Conservation (phyloP, 1,140 invertebrate genomes). For the Hycleus cichorii region DNA sequence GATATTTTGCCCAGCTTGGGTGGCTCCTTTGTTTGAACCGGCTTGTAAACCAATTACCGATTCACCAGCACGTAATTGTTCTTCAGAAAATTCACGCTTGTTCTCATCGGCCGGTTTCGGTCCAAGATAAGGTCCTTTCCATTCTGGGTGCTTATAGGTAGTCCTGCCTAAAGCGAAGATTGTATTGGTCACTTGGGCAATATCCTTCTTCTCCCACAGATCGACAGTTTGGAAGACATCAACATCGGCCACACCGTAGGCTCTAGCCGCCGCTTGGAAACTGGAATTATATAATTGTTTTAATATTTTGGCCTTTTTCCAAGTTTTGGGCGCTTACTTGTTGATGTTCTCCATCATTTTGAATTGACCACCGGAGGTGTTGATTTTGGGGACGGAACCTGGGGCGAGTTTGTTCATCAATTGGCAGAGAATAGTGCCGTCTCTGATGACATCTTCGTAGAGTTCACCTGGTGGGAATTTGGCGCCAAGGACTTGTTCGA, state of each 20-base stretch:
- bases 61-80: constrained; percentile 84
- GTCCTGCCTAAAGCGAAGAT: constrained; percentile 88
- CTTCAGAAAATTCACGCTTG: constrained; percentile 86
- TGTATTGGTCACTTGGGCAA: constrained; percentile 86
- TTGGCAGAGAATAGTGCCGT: constrained; percentile 83
- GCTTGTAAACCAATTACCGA: constrained; percentile 89
- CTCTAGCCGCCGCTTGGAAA: constrained; percentile 83
- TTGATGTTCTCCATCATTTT: constrained; percentile 96
- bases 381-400: constrained; percentile 76
- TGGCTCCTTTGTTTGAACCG: constrained; percentile 92
- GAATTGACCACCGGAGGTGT: constrained; percentile 83
- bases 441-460: constrained; percentile 76
- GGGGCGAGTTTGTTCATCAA: constrained; percentile 84
- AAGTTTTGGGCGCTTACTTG: constrained; percentile 48
- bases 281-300: constrained; percentile 41
- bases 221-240: constrained; percentile 96
- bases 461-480: constrained; percentile 68
- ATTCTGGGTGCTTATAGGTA: constrained; percentile 86
- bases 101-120: constrained; percentile 87
- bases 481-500: constrained; percentile 77
- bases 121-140: constrained; percentile 79
- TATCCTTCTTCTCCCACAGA: constrained; percentile 91
- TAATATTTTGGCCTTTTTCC: too few relatives aligned
- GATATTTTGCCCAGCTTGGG: constrained; percentile 86
- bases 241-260: constrained; percentile 84